Percentiles rank a stretch among this genome's conserved stretches.
phyloP scores from a whole-genome alignment of 1,140 invertebrate species.

The Zaprionus camerounensis region DNA sequence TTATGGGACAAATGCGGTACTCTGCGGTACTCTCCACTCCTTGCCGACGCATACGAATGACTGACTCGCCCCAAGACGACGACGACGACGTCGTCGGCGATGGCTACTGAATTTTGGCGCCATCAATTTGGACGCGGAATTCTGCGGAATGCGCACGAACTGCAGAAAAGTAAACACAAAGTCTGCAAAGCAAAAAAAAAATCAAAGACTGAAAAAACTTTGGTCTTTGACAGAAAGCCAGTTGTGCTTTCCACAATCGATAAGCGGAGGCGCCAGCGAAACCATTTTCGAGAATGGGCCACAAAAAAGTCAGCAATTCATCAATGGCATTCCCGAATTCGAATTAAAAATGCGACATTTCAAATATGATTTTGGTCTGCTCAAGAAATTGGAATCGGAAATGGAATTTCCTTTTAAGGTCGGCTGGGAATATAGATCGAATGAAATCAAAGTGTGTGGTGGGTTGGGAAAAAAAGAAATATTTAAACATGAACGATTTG shows the following conservation, averaged over 20 bases:
- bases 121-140: conserved; percentile 80
- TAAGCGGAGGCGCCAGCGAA: conserved; percentile 72
- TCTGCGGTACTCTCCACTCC: conserved; percentile 56
- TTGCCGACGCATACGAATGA: conserved; percentile 66
- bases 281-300: conserved; percentile 59
- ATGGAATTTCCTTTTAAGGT: conserved; percentile 6
- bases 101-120: conserved; percentile 77
- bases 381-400: conserved; percentile 11
- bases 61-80: conserved; percentile 10
- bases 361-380: conserved; percentile 67
- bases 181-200: conserved; percentile 13
- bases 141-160: conserved; percentile 68
- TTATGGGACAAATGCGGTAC: conserved; percentile 75
- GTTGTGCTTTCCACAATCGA: conserved; percentile 61
- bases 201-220: conserved; percentile 10
- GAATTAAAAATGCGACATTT: conserved; percentile 71
- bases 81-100: not conserved
- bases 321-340: conserved; percentile 71
- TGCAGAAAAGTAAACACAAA: conserved; percentile 22
- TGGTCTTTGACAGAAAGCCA: conserved; percentile 17
- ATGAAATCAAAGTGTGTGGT: not conserved
- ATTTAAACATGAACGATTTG: too few species aligned
- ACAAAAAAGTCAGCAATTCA: conserved; percentile 53
- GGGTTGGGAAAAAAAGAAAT: not conserved
- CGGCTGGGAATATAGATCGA: not conserved